Evolutionary conservation across 2,888 invertebrate species (phyloP), one percentile per base, ranked within the genome.

Genomic region (Eupithecia vulgata): DNA sequence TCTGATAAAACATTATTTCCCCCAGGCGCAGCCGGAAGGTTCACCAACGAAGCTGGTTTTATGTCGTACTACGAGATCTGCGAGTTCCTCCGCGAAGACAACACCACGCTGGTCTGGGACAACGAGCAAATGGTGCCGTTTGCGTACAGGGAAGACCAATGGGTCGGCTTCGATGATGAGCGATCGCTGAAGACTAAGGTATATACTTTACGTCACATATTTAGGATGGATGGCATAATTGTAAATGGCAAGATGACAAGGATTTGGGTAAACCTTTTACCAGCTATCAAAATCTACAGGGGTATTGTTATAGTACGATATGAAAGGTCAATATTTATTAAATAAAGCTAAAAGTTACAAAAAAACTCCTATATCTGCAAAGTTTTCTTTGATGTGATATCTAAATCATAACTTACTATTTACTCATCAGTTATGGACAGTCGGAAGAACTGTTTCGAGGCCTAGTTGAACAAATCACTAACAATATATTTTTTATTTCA

Each of bases 81-180:
- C 88, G 97, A 98, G 82, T 98, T 99, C 95, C 94, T 99, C 62
- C 96, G 97, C 73, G 97, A 97, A 78, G 97, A 98, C 80, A 98
- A 98, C 87, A 98, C 98, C 0, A 98, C 98, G 0, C 94, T 98
- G 6, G 98, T 98, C 0, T 99, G 98, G 98, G 98, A 98, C 87
- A 98, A 98, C 78, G 98, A 98, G 82, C 98, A 98, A 85, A 98
- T 98, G 95, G 98, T 98, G 71, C 99, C 99, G 12, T 99, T 99
- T 88, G 98, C 98, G 0, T 98, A 98, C 90, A 96, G 96, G 78
- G 97, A 96, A 7, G 97, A 98, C 88, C 98, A 98, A 82, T 98
- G 98, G 98, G 98, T 98, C 40, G 98, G 98, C 74, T 99, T 98
- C 82, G 98, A 99, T 85, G 98, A 99, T 84, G 98, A 98, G 84